A percentile compares a stretch with the other conserved stretches of the same genome.
phyloP scores from a whole-genome alignment of 2,113 vertebrate genomes.

The Tachycineta bicolor region DNA sequence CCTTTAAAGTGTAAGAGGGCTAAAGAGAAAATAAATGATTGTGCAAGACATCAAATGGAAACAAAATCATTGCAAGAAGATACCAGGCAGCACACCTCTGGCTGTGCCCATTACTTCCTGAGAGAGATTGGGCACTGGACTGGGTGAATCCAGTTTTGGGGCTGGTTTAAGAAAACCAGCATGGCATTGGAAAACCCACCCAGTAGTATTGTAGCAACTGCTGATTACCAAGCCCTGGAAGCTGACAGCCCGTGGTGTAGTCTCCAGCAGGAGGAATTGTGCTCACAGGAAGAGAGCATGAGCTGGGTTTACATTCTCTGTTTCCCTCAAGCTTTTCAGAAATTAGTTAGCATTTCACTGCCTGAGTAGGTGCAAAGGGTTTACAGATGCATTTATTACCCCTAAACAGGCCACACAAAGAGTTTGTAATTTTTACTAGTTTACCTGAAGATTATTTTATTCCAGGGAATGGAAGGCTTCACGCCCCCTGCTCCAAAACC shows the following conservation, averaged over 20 bases:
- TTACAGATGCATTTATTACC: neutral
- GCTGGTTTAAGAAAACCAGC: neutral
- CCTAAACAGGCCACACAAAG: neutral
- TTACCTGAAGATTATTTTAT: neutral
- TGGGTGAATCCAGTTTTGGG: neutral
- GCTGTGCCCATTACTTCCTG: fast-evolving
- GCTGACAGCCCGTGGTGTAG: neutral
- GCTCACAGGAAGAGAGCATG: neutral
- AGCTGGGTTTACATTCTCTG: neutral
- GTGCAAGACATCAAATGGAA: neutral
- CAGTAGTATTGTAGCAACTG: neutral
- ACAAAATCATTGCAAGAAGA: neutral
- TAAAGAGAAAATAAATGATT: neutral
- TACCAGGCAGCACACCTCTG: neutral
- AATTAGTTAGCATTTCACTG: neutral
- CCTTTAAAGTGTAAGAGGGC: neutral
- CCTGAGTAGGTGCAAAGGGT: neutral
- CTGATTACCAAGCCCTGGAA: neutral
- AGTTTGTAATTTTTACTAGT: neutral
- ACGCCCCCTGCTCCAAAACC: neutral
- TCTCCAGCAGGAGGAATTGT: neutral
- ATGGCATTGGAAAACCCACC: fast-evolving
- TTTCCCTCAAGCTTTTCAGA: neutral
- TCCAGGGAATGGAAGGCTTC: neutral
- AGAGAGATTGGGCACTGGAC: neutral